These are phyloP conservation scores for Julus scanicus DNA, from an alignment of 2,888 invertebrate species.

Conservation along the genomic window DNA sequence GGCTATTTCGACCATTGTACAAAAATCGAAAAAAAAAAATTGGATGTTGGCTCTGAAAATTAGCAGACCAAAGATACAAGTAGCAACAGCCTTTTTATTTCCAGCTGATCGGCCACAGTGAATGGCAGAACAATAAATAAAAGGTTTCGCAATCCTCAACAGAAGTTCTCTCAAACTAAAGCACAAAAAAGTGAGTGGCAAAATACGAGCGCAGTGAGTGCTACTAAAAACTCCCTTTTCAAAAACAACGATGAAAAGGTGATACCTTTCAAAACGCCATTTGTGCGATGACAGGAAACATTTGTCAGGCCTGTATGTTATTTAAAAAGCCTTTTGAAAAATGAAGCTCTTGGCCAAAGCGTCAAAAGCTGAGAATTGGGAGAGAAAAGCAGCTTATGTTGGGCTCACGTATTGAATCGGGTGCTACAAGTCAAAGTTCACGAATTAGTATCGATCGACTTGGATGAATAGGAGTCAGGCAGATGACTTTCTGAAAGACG, in stretches of 20 bases:
- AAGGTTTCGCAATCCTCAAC: conserved; percentile 28
- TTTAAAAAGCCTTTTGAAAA: conserved; percentile 17
- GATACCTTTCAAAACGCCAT: conserved; percentile 28
- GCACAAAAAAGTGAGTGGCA: not conserved
- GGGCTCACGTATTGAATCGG: not conserved
- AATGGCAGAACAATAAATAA: conserved; percentile 30
- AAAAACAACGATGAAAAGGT: conserved; percentile 29
- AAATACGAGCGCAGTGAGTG: conserved; percentile 19
- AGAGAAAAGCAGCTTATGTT: not conserved
- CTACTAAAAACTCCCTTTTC: conserved; percentile 25
- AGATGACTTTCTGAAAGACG: too few relatives aligned
- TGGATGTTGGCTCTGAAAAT: conserved; percentile 29
- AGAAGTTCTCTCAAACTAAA: not conserved
- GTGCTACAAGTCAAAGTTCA: not conserved
- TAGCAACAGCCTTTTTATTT: conserved; percentile 27
- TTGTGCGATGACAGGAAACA: conserved; percentile 21
- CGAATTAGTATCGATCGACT: not conserved
- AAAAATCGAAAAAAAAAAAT: not conserved
- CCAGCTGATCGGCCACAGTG: conserved; percentile 16
- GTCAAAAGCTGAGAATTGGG: not conserved
- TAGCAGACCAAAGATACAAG: conserved; percentile 19
- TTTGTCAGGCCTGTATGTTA: not conserved
- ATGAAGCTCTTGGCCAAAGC: not conserved
- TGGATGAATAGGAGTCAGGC: too few relatives aligned
- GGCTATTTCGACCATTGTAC: not conserved